Base-by-base conservation (phyloP, 2,113 vertebrate species). In the Dicentrarchus labrax region DNA sequence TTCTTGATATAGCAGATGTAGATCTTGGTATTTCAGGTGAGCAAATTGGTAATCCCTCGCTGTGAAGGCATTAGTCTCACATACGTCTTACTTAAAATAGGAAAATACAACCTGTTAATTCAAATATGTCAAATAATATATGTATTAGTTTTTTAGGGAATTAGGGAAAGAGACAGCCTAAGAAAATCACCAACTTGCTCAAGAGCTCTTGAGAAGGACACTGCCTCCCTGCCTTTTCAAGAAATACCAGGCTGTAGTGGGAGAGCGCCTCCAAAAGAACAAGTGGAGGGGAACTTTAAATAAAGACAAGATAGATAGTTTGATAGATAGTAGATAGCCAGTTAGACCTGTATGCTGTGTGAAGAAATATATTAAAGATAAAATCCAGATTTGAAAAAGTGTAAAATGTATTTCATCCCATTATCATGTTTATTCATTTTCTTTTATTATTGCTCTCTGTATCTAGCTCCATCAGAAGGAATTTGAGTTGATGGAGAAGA, bases 401-500 rank as follows among this genome's bases (percentile, higher is more conserved):
- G 1, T 30, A 64, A 56, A 64, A 61, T 24, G 21, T 10, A 48
- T 57, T 8, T 9, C 30, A 38, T 48, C 2, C 13, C 19, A 22
- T 38, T 24, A 1, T 56, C 2, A 30, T 54, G 1, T 24, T 71
- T 56, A 17, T 41, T 41, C 21, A 10, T 30, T 47, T 47, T 12
- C 4, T 30, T 3, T 9, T 2, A 50, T 73, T 19, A 6, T 75
- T 60, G 0, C 21, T 72, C 15, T 56, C 41, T 85, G 5, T 80
- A 2, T 93, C 53, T 89, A 98, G 97, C 79, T 93, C 80, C 76
- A 81, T 6, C 92, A 95, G 48, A 76, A 76, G 72, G 89, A 90
- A 38, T 83, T 96, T 39, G 94, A 96, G 86, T 72, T 94, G 71
- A 90, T 91, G 62, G 77, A 94, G 68, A 81, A 75, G 50, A 91